Evolutionary conservation across 2,113 vertebrate species (phyloP).

Genomic region (Fukomys damarensis): DNA sequence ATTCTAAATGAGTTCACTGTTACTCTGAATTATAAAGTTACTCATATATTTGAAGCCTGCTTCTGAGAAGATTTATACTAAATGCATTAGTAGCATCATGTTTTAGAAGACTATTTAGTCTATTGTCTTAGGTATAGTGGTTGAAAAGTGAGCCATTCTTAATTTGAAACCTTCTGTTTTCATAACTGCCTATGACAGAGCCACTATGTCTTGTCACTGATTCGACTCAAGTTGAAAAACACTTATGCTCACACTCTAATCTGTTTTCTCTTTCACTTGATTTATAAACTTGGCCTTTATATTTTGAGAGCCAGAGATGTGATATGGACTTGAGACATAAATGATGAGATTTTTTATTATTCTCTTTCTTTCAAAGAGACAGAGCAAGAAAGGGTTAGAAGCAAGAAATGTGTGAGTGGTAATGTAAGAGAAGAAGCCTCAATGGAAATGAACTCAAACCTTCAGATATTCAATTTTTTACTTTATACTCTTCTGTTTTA

Average conservation of each 20-base stretch:
- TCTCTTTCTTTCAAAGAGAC: constrained; percentile 62
- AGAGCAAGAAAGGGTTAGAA: constrained; percentile 44
- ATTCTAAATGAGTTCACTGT: constrained; percentile 25
- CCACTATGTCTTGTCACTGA: constrained; percentile 51
- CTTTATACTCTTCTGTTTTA: neutral
- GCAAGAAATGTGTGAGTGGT: neutral
- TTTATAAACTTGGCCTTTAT: constrained; percentile 75
- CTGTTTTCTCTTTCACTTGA: constrained; percentile 67
- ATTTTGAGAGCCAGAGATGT: constrained; percentile 66
- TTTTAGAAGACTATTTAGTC: neutral
- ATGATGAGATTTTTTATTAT: constrained; percentile 68
- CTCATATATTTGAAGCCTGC: neutral
- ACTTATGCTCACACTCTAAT: constrained; percentile 42
- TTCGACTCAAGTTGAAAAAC: constrained; percentile 65
- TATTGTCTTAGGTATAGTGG: neutral
- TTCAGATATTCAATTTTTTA: neutral
- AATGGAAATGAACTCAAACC: neutral
- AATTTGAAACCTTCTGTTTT: constrained; percentile 40
- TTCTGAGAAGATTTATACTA: neutral
- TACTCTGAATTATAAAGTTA: neutral
- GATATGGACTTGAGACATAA: constrained; percentile 65
- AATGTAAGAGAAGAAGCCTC: constrained; percentile 46
- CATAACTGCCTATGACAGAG: constrained; percentile 53
- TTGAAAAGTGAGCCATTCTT: constrained; percentile 22
- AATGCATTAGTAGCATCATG: neutral